Evolutionary conservation across 2,797 vertebrate genomes (phyloP).

Genomic region (Glossophaga mutica): DNA sequence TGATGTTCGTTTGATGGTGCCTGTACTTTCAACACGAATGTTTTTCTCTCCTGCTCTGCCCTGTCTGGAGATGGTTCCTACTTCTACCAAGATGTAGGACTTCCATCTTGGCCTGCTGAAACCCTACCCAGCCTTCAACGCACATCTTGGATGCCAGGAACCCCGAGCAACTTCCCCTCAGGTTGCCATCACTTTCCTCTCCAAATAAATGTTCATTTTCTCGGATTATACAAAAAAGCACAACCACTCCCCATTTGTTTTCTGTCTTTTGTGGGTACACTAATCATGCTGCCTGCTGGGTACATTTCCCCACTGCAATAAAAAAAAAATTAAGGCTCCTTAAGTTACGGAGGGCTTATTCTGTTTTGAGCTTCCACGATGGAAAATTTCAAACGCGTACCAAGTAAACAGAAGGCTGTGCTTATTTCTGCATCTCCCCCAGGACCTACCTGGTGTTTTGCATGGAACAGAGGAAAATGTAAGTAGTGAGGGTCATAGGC

Average conservation of each 20-base stretch:
- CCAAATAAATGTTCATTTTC: constrained; percentile 1
- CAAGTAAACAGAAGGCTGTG: constrained; percentile 57
- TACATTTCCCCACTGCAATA: not conserved
- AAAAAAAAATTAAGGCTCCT: not conserved
- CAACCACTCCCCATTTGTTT: not conserved
- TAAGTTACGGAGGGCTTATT: not conserved
- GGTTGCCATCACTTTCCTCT: not conserved
- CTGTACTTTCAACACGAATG: not conserved
- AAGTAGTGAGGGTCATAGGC: constrained; percentile 62
- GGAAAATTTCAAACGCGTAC: constrained; percentile 22
- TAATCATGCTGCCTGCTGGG: not conserved
- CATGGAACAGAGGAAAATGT: constrained; percentile 55
- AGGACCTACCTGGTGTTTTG: constrained; percentile 42
- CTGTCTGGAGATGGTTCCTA: not conserved
- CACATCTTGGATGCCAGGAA: not conserved
- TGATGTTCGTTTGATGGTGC: not conserved
- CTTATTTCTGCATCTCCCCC: constrained; percentile 52
- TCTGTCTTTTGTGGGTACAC: not conserved
- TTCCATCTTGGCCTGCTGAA: not conserved
- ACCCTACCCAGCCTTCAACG: not conserved
- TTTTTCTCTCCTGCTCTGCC: not conserved
- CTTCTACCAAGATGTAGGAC: not conserved
- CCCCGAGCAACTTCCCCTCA: not conserved
- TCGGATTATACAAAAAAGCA: not conserved
- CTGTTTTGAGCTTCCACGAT: not conserved